Percentiles rank a stretch among this genome's conserved stretches.
Conservation (phyloP, 2,888 invertebrate species). For the Harpagoxenus sublaevis region DNA sequence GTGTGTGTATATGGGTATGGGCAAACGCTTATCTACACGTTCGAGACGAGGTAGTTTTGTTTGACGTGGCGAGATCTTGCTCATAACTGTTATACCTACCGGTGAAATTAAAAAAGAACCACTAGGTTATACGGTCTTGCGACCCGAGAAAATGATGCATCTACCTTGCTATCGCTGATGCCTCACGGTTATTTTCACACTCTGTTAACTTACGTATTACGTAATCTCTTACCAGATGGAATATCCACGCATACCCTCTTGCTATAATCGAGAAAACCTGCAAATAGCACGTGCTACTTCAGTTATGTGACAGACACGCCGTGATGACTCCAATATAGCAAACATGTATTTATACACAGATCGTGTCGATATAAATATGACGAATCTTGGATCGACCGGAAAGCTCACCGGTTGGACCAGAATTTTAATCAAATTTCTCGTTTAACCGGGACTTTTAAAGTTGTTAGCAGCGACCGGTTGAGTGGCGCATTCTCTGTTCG, state of each 20-base stretch:
- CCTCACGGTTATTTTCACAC: background rate
- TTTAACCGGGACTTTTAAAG: constrained; percentile 73
- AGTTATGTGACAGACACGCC: background rate
- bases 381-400: constrained; percentile 50
- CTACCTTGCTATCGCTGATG: background rate
- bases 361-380: constrained; percentile 24
- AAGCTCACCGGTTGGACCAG: constrained; percentile 60
- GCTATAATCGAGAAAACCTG: background rate
- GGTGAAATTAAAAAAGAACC: background rate
- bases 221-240: background rate
- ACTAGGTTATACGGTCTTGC: background rate
- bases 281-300: constrained; percentile 3
- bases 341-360: background rate
- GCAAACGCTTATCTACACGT: constrained; percentile 13
- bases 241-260: background rate
- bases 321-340: background rate
- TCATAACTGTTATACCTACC: constrained; percentile 9
- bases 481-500: constrained; percentile 65
- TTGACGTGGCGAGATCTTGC: constrained; percentile 13
- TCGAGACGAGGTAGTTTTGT: constrained; percentile 1
- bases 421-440: constrained; percentile 77
- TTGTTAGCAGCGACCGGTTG: constrained; percentile 73
- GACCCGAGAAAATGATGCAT: constrained; percentile 18
- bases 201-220: background rate
- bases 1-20: background rate